Conservation (phyloP, 1,140 invertebrate species). For the Formica selysi region DNA sequence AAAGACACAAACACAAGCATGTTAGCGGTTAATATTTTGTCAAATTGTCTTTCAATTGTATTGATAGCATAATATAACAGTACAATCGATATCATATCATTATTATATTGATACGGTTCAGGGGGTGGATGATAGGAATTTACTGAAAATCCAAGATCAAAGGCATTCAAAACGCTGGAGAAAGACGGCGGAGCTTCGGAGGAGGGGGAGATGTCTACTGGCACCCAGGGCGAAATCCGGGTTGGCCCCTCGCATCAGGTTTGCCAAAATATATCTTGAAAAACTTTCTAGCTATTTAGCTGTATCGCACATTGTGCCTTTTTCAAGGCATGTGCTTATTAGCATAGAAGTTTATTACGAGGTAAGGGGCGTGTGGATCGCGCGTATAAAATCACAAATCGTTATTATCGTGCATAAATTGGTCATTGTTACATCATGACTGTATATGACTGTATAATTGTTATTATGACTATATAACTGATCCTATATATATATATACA, state of each 20-base stretch:
- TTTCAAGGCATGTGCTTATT: constrained; percentile 81
- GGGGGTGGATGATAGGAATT: constrained; percentile 85
- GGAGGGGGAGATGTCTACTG: constrained; percentile 89
- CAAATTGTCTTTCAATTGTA: constrained; percentile 67
- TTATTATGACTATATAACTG: too few relatives aligned
- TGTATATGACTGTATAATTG: not conserved
- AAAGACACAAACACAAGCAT: constrained; percentile 60
- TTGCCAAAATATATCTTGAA: constrained; percentile 82
- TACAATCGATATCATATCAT: too few relatives aligned
- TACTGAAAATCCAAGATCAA: constrained; percentile 85
- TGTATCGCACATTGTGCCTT: constrained; percentile 83
- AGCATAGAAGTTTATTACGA: constrained; percentile 31
- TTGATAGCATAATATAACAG: constrained; percentile 74
- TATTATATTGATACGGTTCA: constrained; percentile 79
- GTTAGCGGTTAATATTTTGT: constrained; percentile 68
- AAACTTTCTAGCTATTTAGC: constrained; percentile 81
- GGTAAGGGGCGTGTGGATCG: constrained; percentile 38
- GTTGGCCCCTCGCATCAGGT: constrained; percentile 98
- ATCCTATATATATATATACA: not conserved
- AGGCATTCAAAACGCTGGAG: constrained; percentile 86
- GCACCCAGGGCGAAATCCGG: constrained; percentile 97
- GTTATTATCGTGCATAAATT: not conserved
- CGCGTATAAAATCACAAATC: not conserved
- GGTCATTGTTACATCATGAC: not conserved
- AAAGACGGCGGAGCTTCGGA: constrained; percentile 86